Conservation (phyloP, 2,113 vertebrate genomes). For the Megaceryle torquata region DNA sequence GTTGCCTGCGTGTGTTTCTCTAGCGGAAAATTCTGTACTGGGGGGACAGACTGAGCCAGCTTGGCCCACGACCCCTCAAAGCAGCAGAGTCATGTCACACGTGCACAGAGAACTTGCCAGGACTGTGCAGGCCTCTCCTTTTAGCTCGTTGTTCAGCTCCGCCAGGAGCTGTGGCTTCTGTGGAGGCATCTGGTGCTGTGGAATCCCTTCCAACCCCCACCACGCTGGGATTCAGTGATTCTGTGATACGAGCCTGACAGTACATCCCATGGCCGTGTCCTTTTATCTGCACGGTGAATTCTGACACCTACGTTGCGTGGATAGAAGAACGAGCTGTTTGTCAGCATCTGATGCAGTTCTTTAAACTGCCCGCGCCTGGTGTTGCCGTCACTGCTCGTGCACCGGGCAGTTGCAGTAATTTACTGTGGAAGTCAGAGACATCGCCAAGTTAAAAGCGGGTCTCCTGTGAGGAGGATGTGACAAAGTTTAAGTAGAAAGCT, state of each 20-base stretch:
- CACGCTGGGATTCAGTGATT: not conserved
- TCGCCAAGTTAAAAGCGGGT: not conserved
- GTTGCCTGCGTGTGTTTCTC: not conserved
- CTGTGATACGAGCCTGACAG: accelerated
- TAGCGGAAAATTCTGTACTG: not conserved
- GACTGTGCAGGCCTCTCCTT: not conserved
- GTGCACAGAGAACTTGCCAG: not conserved
- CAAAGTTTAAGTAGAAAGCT: not conserved
- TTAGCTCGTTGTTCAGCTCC: not conserved
- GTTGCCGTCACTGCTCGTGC: accelerated
- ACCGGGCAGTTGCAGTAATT: not conserved
- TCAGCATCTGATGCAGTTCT: accelerated
- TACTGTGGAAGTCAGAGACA: not conserved
- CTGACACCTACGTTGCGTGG: accelerated
- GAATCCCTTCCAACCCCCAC: not conserved
- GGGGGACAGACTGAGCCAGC: not conserved
- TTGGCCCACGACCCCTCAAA: not conserved
- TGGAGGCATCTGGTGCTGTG: not conserved
- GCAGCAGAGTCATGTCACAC: not conserved
- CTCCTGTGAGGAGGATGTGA: not conserved
- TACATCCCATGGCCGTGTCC: not conserved
- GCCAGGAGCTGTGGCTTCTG: not conserved
- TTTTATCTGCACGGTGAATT: not conserved
- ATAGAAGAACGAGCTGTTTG: not conserved
- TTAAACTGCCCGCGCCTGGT: not conserved